Evolutionary conservation across 2,888 invertebrate species (phyloP).

Genomic region (Lochmaea capreae): DNA sequence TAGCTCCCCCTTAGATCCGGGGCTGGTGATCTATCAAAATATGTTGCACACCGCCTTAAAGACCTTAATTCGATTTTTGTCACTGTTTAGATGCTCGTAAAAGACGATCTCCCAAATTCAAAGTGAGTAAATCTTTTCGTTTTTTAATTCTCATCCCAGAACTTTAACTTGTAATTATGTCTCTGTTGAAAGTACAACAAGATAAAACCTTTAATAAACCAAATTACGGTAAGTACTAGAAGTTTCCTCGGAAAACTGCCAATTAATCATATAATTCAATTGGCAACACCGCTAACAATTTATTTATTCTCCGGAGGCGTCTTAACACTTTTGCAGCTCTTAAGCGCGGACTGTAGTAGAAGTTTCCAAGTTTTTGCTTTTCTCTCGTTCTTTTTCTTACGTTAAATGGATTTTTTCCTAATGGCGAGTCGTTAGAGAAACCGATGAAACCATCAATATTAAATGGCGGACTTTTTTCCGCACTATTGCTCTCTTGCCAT

Average conservation of each 20-base stretch:
- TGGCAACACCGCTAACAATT: slow-evolving; percentile 28
- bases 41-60: too few species aligned
- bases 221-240: slow-evolving; percentile 7
- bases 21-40: too few species aligned
- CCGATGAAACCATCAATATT: slow-evolving; percentile 35
- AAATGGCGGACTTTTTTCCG: slow-evolving; percentile 34
- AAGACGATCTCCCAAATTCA: too few species aligned
- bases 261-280: slow-evolving; percentile 31
- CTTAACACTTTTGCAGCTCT: slow-evolving; percentile 28
- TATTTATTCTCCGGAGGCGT: slow-evolving; percentile 29
- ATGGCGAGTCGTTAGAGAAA: slow-evolving; percentile 33
- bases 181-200: neutral
- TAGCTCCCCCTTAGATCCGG: too few species aligned
- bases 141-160: too few species aligned
- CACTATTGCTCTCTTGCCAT: slow-evolving; percentile 31
- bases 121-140: too few species aligned
- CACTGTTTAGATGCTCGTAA: too few species aligned
- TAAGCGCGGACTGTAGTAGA: slow-evolving; percentile 10
- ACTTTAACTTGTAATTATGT: too few species aligned
- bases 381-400: slow-evolving; percentile 15
- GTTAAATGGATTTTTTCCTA: slow-evolving; percentile 35
- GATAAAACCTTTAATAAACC: neutral
- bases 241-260: slow-evolving; percentile 16
- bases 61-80: too few species aligned
- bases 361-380: slow-evolving; percentile 15